phyloP scores from a whole-genome alignment of 2,888 invertebrate species.

The Ophion ventricosus region DNA sequence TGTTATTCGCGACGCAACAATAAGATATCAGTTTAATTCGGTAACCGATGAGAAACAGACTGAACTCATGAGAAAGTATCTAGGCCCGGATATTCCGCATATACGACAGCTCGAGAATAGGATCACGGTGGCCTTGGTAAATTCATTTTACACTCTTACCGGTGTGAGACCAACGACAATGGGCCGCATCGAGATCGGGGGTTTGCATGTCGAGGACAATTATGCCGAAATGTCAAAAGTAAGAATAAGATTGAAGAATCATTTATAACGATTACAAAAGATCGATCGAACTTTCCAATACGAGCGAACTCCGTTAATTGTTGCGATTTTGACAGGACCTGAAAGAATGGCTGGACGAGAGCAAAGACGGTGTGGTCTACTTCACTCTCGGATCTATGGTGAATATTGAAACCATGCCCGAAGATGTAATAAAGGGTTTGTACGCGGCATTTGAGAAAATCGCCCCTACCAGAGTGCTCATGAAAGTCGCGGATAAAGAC shows the following conservation, averaged over 20 bases:
- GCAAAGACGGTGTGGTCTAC: constrained; percentile 70
- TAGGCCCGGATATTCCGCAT: constrained; percentile 77
- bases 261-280: no score
- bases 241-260: no score
- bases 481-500: constrained; percentile 70
- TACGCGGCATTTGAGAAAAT: constrained; percentile 66
- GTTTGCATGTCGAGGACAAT: constrained; percentile 83
- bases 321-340: constrained; percentile 62
- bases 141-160: constrained; percentile 84
- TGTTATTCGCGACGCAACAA: constrained; percentile 67
- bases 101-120: constrained; percentile 82
- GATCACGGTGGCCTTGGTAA: constrained; percentile 83
- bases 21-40: constrained; percentile 46
- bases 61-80: constrained; percentile 70
- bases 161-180: constrained; percentile 83
- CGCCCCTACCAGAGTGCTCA: constrained; percentile 66
- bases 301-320: no score
- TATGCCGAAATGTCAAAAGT: constrained; percentile 59
- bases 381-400: constrained; percentile 73
- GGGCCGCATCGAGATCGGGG: constrained; percentile 84
- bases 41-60: constrained; percentile 54
- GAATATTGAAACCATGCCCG: constrained; percentile 70
- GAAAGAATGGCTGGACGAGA: constrained; percentile 70
- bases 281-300: no score
- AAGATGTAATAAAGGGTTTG: constrained; percentile 69